These are phyloP conservation scores for Pogonophryne albipinna DNA, from an alignment of 2,797 vertebrate species.

Conservation along the genomic window DNA sequence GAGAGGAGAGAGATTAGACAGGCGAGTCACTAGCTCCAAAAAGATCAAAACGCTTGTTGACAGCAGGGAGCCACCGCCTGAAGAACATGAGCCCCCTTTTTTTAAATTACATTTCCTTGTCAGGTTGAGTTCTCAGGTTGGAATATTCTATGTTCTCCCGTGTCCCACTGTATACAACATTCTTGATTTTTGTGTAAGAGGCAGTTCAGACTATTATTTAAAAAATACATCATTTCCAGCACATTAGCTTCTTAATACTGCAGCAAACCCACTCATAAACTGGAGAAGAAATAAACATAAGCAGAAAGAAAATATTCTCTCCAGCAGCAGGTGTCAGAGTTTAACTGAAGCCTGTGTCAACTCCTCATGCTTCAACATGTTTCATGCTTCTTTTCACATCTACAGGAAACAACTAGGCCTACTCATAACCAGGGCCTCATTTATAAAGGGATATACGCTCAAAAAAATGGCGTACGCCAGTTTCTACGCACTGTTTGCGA, in stretches of 20 bases:
- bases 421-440: neutral
- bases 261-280: constrained; percentile 6
- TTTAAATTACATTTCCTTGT: constrained; percentile 56
- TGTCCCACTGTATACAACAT: constrained; percentile 9
- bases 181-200: constrained; percentile 12
- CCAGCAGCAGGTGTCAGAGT: constrained; percentile 2
- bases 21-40: constrained; percentile 55
- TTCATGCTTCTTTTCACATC: constrained; percentile 2
- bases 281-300: constrained; percentile 2
- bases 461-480: too few relatives aligned
- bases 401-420: neutral
- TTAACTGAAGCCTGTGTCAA: neutral
- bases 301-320: constrained; percentile 12
- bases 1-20: constrained; percentile 60
- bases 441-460: too few relatives aligned
- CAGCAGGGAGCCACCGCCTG: constrained; percentile 52
- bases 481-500: too few relatives aligned
- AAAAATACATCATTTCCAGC: neutral
- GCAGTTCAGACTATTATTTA: constrained; percentile 5
- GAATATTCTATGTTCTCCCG: neutral
- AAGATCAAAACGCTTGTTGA: constrained; percentile 66
- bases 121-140: constrained; percentile 47
- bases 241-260: neutral
- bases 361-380: constrained; percentile 26
- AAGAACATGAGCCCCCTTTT: constrained; percentile 50